Conservation (phyloP, 2,888 invertebrate species). For the Ormyrus nitidulus region DNA sequence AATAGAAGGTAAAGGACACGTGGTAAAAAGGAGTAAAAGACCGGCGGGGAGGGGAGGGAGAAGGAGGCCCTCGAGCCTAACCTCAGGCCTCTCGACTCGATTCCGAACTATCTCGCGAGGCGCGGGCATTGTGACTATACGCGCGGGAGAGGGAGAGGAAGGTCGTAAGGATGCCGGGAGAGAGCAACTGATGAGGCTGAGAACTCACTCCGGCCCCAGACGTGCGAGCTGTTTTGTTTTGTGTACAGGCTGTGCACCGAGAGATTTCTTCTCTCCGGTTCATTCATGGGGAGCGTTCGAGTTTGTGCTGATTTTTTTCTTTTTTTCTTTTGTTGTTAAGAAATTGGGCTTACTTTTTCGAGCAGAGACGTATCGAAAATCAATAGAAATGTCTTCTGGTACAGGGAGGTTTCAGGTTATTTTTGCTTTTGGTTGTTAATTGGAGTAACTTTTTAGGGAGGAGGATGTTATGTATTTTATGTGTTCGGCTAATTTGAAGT, state of each 20-base stretch:
- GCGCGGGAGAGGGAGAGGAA: conserved; percentile 10
- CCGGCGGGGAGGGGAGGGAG: conserved; percentile 28
- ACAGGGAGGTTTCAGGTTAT: no score
- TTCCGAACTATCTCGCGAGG: conserved; percentile 61
- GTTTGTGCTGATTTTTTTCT: no score
- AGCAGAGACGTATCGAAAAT: no score
- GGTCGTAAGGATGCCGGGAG: conserved; percentile 35
- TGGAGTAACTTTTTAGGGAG: no score
- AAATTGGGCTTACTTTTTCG: no score
- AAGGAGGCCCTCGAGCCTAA: conserved; percentile 59
- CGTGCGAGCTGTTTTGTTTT: not conserved
- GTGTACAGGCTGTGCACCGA: conserved; percentile 9
- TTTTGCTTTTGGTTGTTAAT: no score
- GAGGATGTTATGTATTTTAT: no score
- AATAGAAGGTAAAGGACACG: conserved; percentile 9
- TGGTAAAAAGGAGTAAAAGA: not conserved
- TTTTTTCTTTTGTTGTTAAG: no score
- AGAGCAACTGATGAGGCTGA: conserved; percentile 42
- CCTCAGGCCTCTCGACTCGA: conserved; percentile 60
- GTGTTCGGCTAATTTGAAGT: no score
- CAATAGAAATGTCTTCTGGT: no score
- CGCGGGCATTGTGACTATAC: conserved; percentile 46
- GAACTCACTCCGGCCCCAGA: conserved; percentile 15
- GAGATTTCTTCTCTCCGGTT: not conserved
- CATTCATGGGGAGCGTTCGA: no score